Base-by-base conservation (phyloP, 2,113 vertebrate species). In the Menura novaehollandiae region DNA sequence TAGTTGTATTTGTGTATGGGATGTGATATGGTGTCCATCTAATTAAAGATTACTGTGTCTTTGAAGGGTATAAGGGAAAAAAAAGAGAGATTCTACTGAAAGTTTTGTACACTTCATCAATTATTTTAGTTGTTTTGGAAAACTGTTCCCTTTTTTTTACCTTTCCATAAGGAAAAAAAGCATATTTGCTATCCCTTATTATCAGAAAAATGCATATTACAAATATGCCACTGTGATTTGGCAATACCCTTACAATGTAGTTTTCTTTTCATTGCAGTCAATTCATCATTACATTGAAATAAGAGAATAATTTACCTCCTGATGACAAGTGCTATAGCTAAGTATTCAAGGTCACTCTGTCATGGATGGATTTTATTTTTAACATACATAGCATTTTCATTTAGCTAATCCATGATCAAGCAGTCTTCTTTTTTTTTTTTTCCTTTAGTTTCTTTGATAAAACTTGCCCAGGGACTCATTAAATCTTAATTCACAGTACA, bases 401-500 rank as follows among this genome's bases (percentile, higher is more conserved):
- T 93, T 89, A 63, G 44, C 66, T 96, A 82, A 72, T 85, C 81
- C 30, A 32, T 81, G 59, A 95, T 83, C 55, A 75, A 92, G 43
- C 15, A 84, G 37, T 49, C 15, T 0, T 59, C 14, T 74, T 85
- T 80, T 56, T 66, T 43, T 69, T 64, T 89, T 88, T 15, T 2
- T 5, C 19, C 26, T 82, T 82, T 46, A 28, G 16, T 91, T 90
- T 83, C 75, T 91, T 77, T 90, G 88, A 71, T 95, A 91, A 91
- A 95, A 83, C 72, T 96, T 95, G 79, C 75, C 75, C 2, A 1
- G 82, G 79, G 88, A 74, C 87, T 93, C 82, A 88, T 97, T 95
- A 96, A 95, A 92, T 81, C 92, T 83, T 90, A 92, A 90, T 93
- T 93, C 93, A 90, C 52, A 74, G 39, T 93, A 63, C 82, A 88